These are phyloP conservation scores for Megalonaias nervosa DNA, from an alignment of 1,140 invertebrate species.

Conservation along the genomic window DNA sequence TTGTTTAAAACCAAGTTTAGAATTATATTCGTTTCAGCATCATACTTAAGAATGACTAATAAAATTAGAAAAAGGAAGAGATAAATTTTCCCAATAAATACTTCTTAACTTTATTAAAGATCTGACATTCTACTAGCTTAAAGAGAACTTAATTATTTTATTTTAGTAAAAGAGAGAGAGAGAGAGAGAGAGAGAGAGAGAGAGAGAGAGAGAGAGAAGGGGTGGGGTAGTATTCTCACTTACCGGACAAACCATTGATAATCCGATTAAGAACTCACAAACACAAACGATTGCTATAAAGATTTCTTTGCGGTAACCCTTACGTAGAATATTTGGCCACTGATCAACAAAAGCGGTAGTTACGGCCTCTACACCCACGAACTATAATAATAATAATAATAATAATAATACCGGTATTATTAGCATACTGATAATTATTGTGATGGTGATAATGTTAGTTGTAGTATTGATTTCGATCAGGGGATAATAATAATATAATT, in stretches of 20 bases:
- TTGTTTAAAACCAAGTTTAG: no score
- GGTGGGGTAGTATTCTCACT: constrained; percentile 52
- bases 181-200: background rate
- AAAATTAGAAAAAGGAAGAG: no score
- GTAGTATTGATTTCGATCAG: no score
- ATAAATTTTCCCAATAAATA: no score
- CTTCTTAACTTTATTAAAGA: no score
- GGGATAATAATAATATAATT: no score
- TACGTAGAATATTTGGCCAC: constrained; percentile 75
- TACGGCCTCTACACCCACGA: constrained; percentile 86
- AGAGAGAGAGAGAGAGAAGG: no score
- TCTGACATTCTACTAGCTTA: background rate
- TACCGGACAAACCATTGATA: constrained; percentile 82
- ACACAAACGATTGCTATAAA: constrained; percentile 78
- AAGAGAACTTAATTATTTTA: background rate
- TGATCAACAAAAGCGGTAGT: constrained; percentile 83
- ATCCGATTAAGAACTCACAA: constrained; percentile 78
- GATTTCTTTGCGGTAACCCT: constrained; percentile 73
- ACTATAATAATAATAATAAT: constrained; percentile 72
- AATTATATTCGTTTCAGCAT: no score
- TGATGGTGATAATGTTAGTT: no score
- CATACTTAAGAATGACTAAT: no score
- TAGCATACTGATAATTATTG: no score
- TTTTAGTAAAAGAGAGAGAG: background rate
- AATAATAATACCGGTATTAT: no score